Conservation (phyloP, 2,113 vertebrate species). For the Cnemophilus loriae region DNA sequence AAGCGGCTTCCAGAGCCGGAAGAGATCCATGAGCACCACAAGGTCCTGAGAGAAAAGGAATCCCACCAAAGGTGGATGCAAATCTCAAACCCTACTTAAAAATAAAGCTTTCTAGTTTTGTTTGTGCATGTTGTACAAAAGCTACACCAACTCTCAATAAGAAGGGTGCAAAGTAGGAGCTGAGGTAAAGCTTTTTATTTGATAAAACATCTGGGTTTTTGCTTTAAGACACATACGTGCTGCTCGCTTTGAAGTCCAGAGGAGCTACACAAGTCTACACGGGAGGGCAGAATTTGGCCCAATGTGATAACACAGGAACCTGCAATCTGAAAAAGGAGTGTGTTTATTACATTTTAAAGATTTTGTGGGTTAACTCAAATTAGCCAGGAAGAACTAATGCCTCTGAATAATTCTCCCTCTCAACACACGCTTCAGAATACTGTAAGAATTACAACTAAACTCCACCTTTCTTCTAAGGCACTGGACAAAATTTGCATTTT, state of each 20-base stretch:
- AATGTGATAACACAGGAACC: conserved; percentile 30
- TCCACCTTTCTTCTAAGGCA: neutral
- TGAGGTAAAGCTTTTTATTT: neutral
- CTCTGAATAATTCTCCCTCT: conserved; percentile 1
- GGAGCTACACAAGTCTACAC: conserved; percentile 8
- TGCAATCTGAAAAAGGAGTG: neutral
- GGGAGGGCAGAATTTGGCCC: conserved; percentile 63
- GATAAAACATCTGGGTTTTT: neutral
- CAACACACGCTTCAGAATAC: neutral
- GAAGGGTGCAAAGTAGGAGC: neutral
- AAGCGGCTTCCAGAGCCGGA: neutral
- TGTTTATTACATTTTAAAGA: conserved; percentile 3
- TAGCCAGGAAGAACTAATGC: neutral
- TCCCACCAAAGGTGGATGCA: neutral
- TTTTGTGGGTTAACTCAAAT: conserved; percentile 25
- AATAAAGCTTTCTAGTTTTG: neutral
- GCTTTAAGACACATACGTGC: conserved; percentile 15
- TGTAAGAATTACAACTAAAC: neutral
- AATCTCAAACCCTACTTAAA: neutral
- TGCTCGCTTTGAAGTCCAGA: conserved; percentile 49
- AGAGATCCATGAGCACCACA: neutral
- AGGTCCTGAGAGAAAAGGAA: neutral
- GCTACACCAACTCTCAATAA: neutral
- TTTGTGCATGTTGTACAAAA: neutral
- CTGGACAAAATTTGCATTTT: conserved; percentile 50